Evolutionary conservation across 2,888 invertebrate genomes (phyloP), one percentile per base, ranked within the genome.

Genomic region (Junonia oenone): DNA sequence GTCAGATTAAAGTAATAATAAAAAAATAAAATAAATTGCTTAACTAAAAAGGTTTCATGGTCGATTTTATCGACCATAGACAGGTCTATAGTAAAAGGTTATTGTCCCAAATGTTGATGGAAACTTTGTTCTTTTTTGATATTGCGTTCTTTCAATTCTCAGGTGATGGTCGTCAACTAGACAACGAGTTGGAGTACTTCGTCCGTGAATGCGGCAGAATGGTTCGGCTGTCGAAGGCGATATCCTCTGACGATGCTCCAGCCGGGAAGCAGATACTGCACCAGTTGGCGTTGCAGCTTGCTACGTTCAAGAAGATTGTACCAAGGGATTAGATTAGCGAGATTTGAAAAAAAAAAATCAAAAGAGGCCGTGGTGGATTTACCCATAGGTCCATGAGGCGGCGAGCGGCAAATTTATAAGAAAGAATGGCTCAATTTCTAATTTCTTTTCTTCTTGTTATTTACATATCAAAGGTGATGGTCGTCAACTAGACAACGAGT

Each of bases 111-210:
- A n/a, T n/a, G n/a, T n/a, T n/a, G n/a, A n/a, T n/a, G n/a, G n/a
- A n/a, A n/a, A n/a, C n/a, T n/a, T 22, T 22, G 2, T 22, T 3
- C 22, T 22, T 5, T 22, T 22, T 31, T 26, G 6, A 38, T 6
- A 15, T 5, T 43, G 22, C 2, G 8, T 31, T 8, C 4, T 4
- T n/a, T 27, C 9, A n/a, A 8, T 3, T 45, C 46, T 8, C 66
- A 90, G 89, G 87, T 3, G 90, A 90, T 58, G 72, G 81, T 33
- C 83, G 81, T 13, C 83, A 90, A 29, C 63, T 89, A 35, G 95
- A 95, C 56, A 94, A 93, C 56, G 98, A 98, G 73, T 78, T 99
- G 62, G 97, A 97, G 70, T 97, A 97, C 81, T 98, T 95, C 75
- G 93, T 99, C 9, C 91, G 94, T 27, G 98, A 98, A 84, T 97